Evolutionary conservation across 1,140 invertebrate genomes (phyloP), one percentile per base, ranked within the genome.

Genomic region (Chymomyza costata): DNA sequence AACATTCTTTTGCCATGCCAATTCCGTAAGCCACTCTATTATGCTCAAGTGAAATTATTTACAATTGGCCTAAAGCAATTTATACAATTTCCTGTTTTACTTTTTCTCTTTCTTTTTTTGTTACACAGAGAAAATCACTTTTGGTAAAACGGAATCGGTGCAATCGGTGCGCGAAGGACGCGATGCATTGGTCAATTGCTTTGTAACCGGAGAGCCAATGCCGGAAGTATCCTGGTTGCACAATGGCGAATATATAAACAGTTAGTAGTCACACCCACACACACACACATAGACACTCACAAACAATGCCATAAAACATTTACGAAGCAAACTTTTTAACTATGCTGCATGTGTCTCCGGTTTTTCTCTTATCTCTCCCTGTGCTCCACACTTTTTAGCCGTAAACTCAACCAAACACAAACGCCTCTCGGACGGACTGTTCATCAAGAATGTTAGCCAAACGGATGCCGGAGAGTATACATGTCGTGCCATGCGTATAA

Each of bases 381-480:
- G 13, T 15, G 13, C 41, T 2, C 10, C 13, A 6, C 11, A 1
- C 31, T 6, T 35, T 34, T 7, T 52, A 84, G 82, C 63, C 37
- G 61, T 65, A 8, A 84, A 82, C 56, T 86, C 78, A 41, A 45
- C 68, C 5, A 86, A 86, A 50, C 86, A 86, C 54, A 70, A 54
- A 68, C 82, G 81, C 19, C 62, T 85, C 11, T 83, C 86, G 11
- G 83, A 87, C 39, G 87, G 87, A 19, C 82, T 90, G 1, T 82
- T 83, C 25, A 88, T 89, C 49, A 80, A 65, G 52, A 88, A 88
- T 58, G 86, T 88, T 7, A 86, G 78, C 6, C 78, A 87, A 49
- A 65, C 84, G n/a, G 88, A 90, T 80, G 86, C 83, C 57, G 89
- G 89, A 6, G 84, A 84, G 41, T 90, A 89, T 56, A 86, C 85